Conservation (phyloP, 2,797 vertebrate genomes). For the Fratercula arctica region DNA sequence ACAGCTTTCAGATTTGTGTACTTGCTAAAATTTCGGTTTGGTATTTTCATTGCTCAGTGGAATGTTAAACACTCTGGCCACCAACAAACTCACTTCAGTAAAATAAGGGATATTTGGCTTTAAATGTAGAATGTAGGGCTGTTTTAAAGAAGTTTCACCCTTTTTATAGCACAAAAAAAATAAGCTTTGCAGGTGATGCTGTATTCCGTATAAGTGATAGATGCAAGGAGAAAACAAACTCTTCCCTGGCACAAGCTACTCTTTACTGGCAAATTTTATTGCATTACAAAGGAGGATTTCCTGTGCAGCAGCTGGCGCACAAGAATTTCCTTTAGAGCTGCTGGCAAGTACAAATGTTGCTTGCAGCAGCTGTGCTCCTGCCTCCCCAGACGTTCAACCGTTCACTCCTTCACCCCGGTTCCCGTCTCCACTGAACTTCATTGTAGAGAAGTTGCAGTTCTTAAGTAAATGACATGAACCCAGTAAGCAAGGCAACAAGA, state of each 20-base stretch:
- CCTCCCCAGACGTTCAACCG: not conserved
- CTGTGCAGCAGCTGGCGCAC: not conserved
- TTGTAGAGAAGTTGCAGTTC: not conserved
- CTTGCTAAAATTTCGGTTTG: not conserved
- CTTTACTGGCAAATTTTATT: not conserved
- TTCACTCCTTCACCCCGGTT: not conserved
- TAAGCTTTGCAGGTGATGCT: not conserved
- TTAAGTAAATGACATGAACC: not conserved
- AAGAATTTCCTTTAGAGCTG: not conserved
- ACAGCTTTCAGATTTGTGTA: not conserved
- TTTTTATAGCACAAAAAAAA: not conserved
- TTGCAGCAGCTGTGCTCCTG: not conserved
- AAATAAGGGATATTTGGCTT: not conserved
- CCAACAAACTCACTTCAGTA: not conserved
- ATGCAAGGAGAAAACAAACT: not conserved
- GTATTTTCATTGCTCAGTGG: not conserved
- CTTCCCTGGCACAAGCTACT: not conserved
- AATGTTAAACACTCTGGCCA: not conserved
- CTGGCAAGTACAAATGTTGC: not conserved
- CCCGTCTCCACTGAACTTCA: not conserved
- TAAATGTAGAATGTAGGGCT: not conserved
- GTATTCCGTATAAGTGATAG: not conserved
- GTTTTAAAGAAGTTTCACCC: not conserved
- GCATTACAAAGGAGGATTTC: not conserved
- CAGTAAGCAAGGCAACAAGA: not conserved